Base-by-base conservation (phyloP, 2,113 vertebrate species). In the Rhombomys opimus region DNA sequence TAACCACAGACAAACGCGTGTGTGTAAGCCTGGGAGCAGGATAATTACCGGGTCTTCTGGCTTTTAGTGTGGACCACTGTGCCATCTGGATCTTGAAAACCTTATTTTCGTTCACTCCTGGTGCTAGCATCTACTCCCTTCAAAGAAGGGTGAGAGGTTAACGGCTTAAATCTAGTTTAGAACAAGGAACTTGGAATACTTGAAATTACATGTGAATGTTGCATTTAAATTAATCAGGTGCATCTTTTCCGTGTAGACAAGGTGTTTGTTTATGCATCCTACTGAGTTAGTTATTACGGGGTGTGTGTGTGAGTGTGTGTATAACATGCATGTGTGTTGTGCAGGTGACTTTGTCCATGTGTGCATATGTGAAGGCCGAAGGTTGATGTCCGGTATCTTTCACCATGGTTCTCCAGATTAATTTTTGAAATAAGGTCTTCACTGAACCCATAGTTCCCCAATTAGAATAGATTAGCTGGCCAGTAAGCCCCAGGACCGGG, bases 141-240 rank as follows among this genome's bases (percentile, higher is more conserved):
- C 91, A 85, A 90, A 84, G 25, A 67, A 97, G 80, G 85, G 86
- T 89, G 90, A 95, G 86, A 97, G 93, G 86, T 95, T 93, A 95
- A 86, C 76, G 82, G 92, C 96, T 90, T 96, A 94, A 96, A 95
- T 90, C 25, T 93, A 90, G 87, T 97, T 95, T 95, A 97, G 63
- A 87, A 57, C 41, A 68, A 88, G 73, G 87, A 92, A 54, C 30
- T 88, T 23, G 41, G 61, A 95, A 50, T 96, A 97, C 97, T 93
- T 78, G 81, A 90, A 87, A 93, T 52, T 67, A 84, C 89, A 95
- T 89, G 90, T 95, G 87, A 78, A 15, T 50, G 63, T 86, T 90
- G 41, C 93, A 72, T 95, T 94, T 97, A 95, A 91, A 90, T 94
- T 93, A 94, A 90, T 95, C 61, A 88, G 77, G 61, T 61, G n/a